phyloP scores from a whole-genome alignment of 2,113 vertebrate genomes.

The Struthio camelus region DNA sequence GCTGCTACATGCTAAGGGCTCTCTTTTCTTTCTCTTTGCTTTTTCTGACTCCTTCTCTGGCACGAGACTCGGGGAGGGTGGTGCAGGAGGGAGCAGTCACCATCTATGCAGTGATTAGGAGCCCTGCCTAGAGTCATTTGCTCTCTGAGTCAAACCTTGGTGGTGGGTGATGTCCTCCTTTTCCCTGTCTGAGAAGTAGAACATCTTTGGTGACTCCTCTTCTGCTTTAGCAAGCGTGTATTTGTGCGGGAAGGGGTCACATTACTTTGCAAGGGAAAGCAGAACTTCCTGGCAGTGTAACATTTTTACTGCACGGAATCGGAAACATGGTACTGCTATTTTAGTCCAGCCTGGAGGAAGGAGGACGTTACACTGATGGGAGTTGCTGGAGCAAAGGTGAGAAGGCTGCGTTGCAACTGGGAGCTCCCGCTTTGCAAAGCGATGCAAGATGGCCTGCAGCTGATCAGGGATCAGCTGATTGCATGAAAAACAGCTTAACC shows the following conservation, averaged over 20 bases:
- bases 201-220: no score
- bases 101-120: not conserved
- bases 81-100: not conserved
- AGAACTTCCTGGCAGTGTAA: not conserved
- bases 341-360: not conserved
- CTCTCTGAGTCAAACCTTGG: not conserved
- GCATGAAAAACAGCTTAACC: not conserved
- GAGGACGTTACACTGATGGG: not conserved
- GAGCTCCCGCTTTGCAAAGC: not conserved
- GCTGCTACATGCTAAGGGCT: not conserved
- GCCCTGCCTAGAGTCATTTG: not conserved
- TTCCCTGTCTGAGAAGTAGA: no score
- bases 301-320: not conserved
- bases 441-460: not conserved
- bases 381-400: not conserved
- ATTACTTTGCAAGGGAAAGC: not conserved
- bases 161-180: not conserved
- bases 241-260: not conserved
- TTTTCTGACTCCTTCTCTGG: not conserved
- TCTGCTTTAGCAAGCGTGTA: not conserved
- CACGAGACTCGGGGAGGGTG: not conserved
- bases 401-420: not conserved
- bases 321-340: not conserved
- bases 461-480: not conserved
- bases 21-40: not conserved